Base-by-base conservation (phyloP, 2,888 invertebrate species). In the Plebejus anna region DNA sequence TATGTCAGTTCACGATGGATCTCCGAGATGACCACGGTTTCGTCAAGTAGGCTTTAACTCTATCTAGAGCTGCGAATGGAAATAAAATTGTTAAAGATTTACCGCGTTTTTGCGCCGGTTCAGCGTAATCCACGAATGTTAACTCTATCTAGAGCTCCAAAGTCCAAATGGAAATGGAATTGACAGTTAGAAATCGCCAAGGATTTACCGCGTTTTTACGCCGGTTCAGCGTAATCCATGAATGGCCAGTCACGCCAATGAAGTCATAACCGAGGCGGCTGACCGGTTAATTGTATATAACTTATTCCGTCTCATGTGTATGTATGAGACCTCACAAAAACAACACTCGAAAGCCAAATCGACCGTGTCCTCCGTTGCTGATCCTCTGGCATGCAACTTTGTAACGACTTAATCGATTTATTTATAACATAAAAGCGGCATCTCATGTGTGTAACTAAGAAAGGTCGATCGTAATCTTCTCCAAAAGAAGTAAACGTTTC, bases 181-280 rank as follows among this genome's bases (percentile, higher is more conserved):
- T 13, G 28, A 22, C 22, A 28, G 22, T 36, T 66, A 66, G 32
- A 66, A 66, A 66, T 66, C 32, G 13, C 16, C 32, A 16, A 66
- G 32, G 66, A 66, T 66, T 66, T 11, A 66, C 13, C 66, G 32
- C 55, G 32, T 66, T 61, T 66, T 66, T 61, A 0, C 66, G 32
- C 13, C 32, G 32, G 11, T 32, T 36, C 66, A 32, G 32, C 66
- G 32, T 66, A 66, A 66, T 66, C 66, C 32, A 32, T 16, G 32
- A 66, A 36, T 13, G 13, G 9, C 66, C 36, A 71, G 71, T 71
- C 71, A 71, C 71, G 71, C 71, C 71, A 71, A 71, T 71, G 71
- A 71, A 71, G 71, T 71, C 71, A 71, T 71, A 70, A 70, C 42
- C 38, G 38, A 22, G 42, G 66, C 32, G 22, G 71, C 22, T 9